phyloP scores from a whole-genome alignment of 2,888 invertebrate genomes.

The Steinernema carpocapsae region DNA sequence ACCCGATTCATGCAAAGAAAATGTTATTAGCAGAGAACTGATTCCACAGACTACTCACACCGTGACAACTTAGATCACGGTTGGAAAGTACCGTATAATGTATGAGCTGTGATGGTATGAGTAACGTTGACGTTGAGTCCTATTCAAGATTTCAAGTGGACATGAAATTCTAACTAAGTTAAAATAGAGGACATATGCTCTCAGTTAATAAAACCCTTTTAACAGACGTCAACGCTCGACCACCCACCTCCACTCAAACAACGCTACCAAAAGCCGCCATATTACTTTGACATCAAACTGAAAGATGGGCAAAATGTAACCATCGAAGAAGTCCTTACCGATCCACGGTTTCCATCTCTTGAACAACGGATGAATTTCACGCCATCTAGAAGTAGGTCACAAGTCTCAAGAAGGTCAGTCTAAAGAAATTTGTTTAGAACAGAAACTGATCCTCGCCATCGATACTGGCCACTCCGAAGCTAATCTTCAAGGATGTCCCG shows the following conservation, averaged over 20 bases:
- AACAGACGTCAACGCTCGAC: not conserved
- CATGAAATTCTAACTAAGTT: too few species aligned
- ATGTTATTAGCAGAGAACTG: too few species aligned
- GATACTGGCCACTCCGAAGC: slow-evolving; percentile 52
- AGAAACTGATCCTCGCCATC: slow-evolving; percentile 49
- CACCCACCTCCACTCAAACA: too few species aligned
- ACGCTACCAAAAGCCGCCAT: not conserved
- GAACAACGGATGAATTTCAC: slow-evolving; percentile 24
- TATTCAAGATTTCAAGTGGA: too few species aligned
- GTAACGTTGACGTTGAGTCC: too few species aligned
- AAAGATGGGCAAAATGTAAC: slow-evolving; percentile 28
- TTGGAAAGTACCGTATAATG: too few species aligned
- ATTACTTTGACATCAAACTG: not conserved
- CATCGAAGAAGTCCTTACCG: slow-evolving; percentile 33
- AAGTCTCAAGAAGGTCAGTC: slow-evolving; percentile 14
- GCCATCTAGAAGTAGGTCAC: not conserved
- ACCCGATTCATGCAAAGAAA: too few species aligned
- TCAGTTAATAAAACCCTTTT: not conserved
- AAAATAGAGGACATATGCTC: too few species aligned
- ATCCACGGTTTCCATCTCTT: slow-evolving; percentile 1
- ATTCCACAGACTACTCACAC: too few species aligned
- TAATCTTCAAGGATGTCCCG: slow-evolving; percentile 63
- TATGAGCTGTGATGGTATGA: too few species aligned
- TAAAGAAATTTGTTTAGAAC: slow-evolving; percentile 13
- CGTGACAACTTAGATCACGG: too few species aligned